phyloP scores from a whole-genome alignment of 2,113 vertebrate genomes.

The Phrynocephalus versicolor region DNA sequence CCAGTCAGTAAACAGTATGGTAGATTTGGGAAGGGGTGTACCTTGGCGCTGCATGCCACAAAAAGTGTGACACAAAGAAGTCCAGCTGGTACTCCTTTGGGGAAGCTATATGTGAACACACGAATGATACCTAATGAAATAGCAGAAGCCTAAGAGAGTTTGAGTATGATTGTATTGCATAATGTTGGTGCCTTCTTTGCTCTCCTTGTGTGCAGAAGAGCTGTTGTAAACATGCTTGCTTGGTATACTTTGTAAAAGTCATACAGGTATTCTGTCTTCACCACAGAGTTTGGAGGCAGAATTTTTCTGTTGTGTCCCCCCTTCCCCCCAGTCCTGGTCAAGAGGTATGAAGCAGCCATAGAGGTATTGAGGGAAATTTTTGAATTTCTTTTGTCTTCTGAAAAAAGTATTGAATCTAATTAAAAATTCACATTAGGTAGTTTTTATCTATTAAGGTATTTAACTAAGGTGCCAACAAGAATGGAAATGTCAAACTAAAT shows the following conservation, averaged over 20 bases:
- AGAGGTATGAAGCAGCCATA: neutral
- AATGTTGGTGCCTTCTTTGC: neutral
- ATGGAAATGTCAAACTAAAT: constrained; percentile 11
- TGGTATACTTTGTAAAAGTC: neutral
- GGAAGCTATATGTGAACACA: neutral
- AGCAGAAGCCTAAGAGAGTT: neutral
- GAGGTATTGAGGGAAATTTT: neutral
- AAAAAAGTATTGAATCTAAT: neutral
- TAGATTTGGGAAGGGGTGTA: too few relatives aligned
- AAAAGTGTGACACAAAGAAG: neutral
- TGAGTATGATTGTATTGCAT: neutral
- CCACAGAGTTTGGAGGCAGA: neutral
- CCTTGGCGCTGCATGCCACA: too few relatives aligned
- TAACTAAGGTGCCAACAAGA: neutral
- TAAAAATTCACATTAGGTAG: neutral
- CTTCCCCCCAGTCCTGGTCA: neutral
- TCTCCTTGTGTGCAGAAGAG: neutral
- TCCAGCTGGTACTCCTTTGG: neutral
- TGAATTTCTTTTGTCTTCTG: neutral
- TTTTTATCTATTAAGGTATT: neutral
- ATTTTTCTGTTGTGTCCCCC: neutral
- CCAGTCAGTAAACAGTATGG: too few relatives aligned
- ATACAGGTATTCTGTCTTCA: neutral
- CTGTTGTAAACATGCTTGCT: neutral
- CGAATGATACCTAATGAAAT: neutral